A percentile compares a stretch with the other conserved stretches of the same genome.
phyloP scores from a whole-genome alignment of 2,113 vertebrate genomes.

The Neofelis nebulosa region DNA sequence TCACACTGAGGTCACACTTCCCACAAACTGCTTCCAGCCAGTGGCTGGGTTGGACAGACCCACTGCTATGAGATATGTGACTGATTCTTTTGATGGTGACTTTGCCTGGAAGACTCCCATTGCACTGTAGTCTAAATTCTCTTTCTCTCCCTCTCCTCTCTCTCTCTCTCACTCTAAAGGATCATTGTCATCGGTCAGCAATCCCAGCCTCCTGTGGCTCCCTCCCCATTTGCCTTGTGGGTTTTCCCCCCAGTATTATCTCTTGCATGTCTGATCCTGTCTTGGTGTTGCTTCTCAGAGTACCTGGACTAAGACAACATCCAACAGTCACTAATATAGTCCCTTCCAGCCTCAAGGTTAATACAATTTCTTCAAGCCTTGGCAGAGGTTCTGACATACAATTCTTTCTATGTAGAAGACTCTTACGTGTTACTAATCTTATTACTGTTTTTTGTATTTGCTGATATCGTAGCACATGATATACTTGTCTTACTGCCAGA shows the following conservation, averaged over 20 bases:
- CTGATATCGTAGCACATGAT: slow-evolving; percentile 37
- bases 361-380: not conserved
- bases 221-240: not conserved
- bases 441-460: slow-evolving; percentile 22
- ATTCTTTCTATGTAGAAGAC: slow-evolving; percentile 10
- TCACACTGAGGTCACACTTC: not conserved
- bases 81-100: not conserved
- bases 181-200: not conserved
- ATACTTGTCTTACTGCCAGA: slow-evolving; percentile 46
- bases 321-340: not conserved
- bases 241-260: not conserved
- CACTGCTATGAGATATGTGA: not conserved
- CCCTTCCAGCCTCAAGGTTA: not conserved
- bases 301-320: not conserved
- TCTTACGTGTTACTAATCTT: slow-evolving; percentile 12
- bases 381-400: slow-evolving; percentile 42
- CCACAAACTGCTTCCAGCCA: not conserved
- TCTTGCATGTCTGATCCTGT: slow-evolving; percentile 13
- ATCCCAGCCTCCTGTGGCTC: not conserved
- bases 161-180: not conserved
- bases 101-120: not conserved
- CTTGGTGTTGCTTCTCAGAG: slow-evolving; percentile 20
- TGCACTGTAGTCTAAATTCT: too few species aligned
- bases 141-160: not conserved
- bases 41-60: not conserved